A percentile compares a stretch with the other conserved stretches of the same genome.
Conservation (phyloP, 2,888 invertebrate genomes). For the Gasteruption jaculator region DNA sequence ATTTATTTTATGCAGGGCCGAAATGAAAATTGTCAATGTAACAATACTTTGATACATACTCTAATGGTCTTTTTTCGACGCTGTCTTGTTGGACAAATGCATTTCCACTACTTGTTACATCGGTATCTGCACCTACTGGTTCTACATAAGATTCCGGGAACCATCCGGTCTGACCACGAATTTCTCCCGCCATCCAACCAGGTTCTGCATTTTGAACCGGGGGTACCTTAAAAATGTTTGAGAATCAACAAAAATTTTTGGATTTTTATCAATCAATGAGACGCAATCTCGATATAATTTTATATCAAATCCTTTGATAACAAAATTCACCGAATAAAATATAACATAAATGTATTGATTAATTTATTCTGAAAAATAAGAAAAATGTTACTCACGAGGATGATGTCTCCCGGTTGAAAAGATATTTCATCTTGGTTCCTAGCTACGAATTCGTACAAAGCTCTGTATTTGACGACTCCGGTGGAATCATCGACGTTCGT, state of each 20-base stretch:
- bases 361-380: too few relatives aligned
- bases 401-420: constrained; percentile 89
- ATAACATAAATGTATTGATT: too few relatives aligned
- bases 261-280: constrained; percentile 3
- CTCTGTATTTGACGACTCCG: constrained; percentile 71
- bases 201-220: constrained; percentile 85
- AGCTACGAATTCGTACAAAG: constrained; percentile 90
- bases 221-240: constrained; percentile 54
- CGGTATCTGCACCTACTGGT: constrained; percentile 57
- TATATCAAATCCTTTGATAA: too few relatives aligned
- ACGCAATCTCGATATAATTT: background rate
- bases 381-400: constrained; percentile 59
- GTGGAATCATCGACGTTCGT: constrained; percentile 47
- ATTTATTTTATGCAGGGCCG: background rate
- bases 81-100: constrained; percentile 49
- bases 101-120: constrained; percentile 45
- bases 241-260: constrained; percentile 31
- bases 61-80: constrained; percentile 51
- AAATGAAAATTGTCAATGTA: background rate
- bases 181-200: constrained; percentile 94
- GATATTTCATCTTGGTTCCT: constrained; percentile 90
- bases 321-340: too few relatives aligned
- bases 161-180: constrained; percentile 89
- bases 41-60: constrained; percentile 50
- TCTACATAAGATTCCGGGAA: constrained; percentile 96